These are phyloP conservation scores for Aleiodes leptofemur DNA, from an alignment of 2,888 invertebrate genomes.

Conservation along the genomic window DNA sequence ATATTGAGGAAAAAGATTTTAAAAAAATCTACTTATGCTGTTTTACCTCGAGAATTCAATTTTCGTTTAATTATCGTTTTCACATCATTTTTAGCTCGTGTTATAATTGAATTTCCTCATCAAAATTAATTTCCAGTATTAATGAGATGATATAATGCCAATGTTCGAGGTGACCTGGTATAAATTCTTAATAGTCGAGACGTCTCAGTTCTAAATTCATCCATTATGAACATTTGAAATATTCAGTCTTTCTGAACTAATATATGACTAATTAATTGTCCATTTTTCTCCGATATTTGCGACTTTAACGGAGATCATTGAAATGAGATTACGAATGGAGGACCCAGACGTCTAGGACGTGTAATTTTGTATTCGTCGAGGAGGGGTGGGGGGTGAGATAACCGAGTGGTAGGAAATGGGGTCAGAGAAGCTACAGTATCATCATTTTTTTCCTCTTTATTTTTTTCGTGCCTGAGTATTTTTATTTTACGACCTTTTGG, in stretches of 20 bases:
- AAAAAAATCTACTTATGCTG: neutral
- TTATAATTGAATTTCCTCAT: no score
- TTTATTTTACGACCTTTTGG: conserved; percentile 30
- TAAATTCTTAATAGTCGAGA: no score
- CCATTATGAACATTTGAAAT: neutral
- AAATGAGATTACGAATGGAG: conserved; percentile 23
- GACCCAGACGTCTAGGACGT: conserved; percentile 9
- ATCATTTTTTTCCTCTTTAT: conserved; percentile 19
- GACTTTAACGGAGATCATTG: neutral
- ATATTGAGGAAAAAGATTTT: no score
- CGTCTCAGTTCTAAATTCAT: no score
- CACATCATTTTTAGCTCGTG: no score
- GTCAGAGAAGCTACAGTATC: conserved; percentile 5
- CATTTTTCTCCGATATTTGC: conserved; percentile 1
- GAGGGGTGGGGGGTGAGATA: neutral
- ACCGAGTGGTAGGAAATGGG: neutral
- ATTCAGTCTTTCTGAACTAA: conserved; percentile 8
- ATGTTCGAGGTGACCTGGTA: no score
- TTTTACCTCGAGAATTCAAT: neutral
- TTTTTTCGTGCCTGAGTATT: conserved; percentile 10
- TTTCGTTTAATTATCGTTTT: neutral
- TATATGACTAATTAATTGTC: neutral
- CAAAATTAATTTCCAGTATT: neutral
- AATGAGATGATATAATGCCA: no score
- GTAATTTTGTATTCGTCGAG: conserved; percentile 7